Evolutionary conservation across 2,113 vertebrate genomes (phyloP).

Genomic region (Neolamprologus longior): DNA sequence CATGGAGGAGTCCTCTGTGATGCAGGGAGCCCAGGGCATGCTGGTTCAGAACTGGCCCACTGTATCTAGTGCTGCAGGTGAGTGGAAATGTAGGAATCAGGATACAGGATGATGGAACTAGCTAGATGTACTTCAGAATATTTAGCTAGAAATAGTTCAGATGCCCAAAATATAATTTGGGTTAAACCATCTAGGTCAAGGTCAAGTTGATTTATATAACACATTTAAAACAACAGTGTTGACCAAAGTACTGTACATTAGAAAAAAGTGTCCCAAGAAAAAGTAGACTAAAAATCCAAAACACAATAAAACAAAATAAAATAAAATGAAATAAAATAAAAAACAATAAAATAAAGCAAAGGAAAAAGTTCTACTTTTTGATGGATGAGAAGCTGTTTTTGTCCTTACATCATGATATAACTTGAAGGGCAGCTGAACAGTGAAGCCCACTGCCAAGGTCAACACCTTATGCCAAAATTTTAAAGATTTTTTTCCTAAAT

Average conservation of each 20-base stretch:
- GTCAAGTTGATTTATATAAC: neutral
- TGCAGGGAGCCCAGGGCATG: conserved; percentile 87
- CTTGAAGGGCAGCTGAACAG: neutral
- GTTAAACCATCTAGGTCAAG: neutral
- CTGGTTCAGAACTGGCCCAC: conserved; percentile 98
- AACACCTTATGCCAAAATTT: neutral
- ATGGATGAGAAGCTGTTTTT: neutral
- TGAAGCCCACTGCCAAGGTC: neutral
- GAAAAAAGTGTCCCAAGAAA: neutral
- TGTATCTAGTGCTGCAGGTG: conserved; percentile 92
- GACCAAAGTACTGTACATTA: neutral
- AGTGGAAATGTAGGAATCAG: conserved; percentile 51
- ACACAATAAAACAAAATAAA: neutral
- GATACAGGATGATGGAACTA: neutral
- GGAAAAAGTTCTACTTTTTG: neutral
- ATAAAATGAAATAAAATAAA: neutral
- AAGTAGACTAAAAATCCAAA: neutral
- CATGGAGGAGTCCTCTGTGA: conserved; percentile 88
- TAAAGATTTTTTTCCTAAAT: neutral
- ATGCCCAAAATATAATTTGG: neutral
- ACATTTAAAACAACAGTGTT: neutral
- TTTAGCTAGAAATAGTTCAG: neutral
- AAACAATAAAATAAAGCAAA: neutral
- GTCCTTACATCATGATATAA: neutral
- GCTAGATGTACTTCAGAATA: neutral